phyloP scores from a whole-genome alignment of 1,140 invertebrate species.

The Cardiocondyla obscurior region DNA sequence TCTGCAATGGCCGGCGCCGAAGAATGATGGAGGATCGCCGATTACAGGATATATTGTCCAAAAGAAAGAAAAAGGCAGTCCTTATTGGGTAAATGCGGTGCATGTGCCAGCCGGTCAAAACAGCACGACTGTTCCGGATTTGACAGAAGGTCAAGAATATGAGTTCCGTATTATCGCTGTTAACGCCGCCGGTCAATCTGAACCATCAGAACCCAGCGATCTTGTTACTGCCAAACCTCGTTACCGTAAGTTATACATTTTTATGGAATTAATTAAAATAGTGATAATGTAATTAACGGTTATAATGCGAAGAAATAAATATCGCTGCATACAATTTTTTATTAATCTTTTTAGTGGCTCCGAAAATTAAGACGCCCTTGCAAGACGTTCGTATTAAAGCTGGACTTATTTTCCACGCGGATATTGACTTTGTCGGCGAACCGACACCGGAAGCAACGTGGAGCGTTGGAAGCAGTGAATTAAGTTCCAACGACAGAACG shows the following conservation, averaged over 20 bases:
- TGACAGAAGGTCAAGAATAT: conserved; percentile 97
- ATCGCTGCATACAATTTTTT: too few species aligned
- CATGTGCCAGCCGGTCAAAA: conserved; percentile 92
- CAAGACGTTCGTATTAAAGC: conserved; percentile 5
- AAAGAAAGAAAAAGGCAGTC: conserved; percentile 97
- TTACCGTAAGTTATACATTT: conserved; percentile 86
- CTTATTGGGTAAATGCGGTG: conserved; percentile 94
- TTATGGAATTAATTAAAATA: not conserved
- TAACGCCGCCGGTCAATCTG: conserved; percentile 97
- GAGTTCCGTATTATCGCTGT: conserved; percentile 98
- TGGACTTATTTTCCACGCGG: not conserved
- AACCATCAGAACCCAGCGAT: conserved; percentile 97
- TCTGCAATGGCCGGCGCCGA: conserved; percentile 94
- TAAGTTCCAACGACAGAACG: conserved; percentile 91
- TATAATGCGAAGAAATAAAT: too few species aligned
- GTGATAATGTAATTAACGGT: not conserved
- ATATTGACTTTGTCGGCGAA: conserved; percentile 86
- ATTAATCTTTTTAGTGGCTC: not conserved
- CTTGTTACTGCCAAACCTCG: conserved; percentile 93
- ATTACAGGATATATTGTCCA: conserved; percentile 97
- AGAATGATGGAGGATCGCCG: conserved; percentile 95
- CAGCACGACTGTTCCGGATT: conserved; percentile 92
- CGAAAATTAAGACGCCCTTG: not conserved
- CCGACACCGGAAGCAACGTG: conserved; percentile 94
- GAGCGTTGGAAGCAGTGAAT: conserved; percentile 90